phyloP scores from a whole-genome alignment of 2,113 vertebrate species.

The Eupsittula cactorum region DNA sequence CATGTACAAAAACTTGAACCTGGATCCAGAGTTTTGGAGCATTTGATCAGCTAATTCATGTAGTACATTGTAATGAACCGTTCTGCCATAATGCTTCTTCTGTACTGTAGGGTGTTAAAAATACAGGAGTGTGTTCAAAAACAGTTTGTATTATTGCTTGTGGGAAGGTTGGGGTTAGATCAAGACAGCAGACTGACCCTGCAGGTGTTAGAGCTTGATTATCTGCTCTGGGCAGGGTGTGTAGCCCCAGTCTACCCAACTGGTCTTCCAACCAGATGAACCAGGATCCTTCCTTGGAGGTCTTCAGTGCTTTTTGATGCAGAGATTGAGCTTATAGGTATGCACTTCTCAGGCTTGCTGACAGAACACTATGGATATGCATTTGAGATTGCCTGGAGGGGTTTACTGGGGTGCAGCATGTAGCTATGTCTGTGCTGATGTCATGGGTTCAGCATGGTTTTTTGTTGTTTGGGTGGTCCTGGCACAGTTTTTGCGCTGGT shows the following conservation, averaged over 20 bases:
- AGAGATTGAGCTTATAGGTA: neutral
- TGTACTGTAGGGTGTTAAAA: neutral
- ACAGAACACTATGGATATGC: neutral
- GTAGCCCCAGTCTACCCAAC: neutral
- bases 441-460: too few species aligned
- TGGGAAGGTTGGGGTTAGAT: neutral
- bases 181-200: neutral
- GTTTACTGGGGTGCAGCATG: neutral
- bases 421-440: neutral
- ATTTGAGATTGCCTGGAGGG: neutral
- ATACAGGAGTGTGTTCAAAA: neutral
- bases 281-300: neutral
- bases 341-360: neutral
- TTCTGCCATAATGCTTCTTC: neutral
- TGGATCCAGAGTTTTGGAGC: neutral
- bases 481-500: neutral
- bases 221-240: neutral
- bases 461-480: neutral
- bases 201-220: neutral
- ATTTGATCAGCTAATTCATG: neutral
- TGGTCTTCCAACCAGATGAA: neutral
- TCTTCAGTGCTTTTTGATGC: neutral
- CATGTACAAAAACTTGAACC: neutral
- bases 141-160: neutral
- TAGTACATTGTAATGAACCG: rapidly evolving